A percentile compares a stretch with the other conserved stretches of the same genome.
Evolutionary conservation across 1,140 invertebrate species (phyloP).

Genomic region (Zaprionus taronus): DNA sequence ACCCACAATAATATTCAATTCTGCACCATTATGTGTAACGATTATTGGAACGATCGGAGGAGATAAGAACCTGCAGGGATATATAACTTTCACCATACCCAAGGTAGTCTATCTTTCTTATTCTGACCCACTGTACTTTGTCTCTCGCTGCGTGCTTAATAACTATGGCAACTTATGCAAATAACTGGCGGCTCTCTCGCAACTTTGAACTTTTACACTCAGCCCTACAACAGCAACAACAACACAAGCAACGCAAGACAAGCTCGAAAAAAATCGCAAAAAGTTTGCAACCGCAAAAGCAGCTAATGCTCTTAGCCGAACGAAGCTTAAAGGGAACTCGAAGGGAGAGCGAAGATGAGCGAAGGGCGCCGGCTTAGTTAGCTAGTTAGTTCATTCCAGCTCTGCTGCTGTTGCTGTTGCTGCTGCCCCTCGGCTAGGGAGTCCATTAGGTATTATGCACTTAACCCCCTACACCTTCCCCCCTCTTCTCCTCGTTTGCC

Average conservation of each 20-base stretch:
- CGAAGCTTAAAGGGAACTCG: constrained; percentile 2
- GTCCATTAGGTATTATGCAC: constrained; percentile 30
- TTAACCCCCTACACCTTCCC: not conserved
- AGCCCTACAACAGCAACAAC: constrained; percentile 19
- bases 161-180: constrained; percentile 81
- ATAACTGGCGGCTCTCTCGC: constrained; percentile 61
- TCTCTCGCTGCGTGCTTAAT: constrained; percentile 44
- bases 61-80: too few species aligned
- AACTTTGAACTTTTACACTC: constrained; percentile 59
- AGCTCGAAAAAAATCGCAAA: constrained; percentile 14
- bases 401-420: constrained; percentile 10
- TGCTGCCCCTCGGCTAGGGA: not conserved
- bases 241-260: not conserved
- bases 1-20: too few species aligned
- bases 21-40: too few species aligned
- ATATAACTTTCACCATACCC: too few species aligned
- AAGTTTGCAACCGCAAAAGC: constrained; percentile 68
- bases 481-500: not conserved
- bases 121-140: too few species aligned
- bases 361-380: not conserved
- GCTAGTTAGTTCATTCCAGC: constrained; percentile 27
- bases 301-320: constrained; percentile 65
- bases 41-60: too few species aligned
- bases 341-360: not conserved
- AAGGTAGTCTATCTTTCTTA: too few species aligned